Base-by-base conservation (phyloP, 2,113 vertebrate genomes). In the human (Homo sapiens) region DNA sequence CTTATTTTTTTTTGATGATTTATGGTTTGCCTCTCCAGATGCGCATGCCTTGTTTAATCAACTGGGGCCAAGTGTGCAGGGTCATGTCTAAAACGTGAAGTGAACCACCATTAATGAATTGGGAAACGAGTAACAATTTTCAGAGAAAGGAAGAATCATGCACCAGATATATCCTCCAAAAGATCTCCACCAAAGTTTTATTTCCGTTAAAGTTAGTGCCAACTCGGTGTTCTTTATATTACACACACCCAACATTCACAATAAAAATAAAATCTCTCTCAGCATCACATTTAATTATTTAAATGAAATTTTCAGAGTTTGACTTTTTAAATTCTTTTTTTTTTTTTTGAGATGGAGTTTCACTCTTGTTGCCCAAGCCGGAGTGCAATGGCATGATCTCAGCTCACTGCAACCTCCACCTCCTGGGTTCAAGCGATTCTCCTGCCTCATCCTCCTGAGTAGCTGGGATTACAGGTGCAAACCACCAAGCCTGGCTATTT, bases 231-330 rank as follows among this genome's bases (percentile, higher is more conserved):
- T 78, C 43, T 93, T 95, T 80, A 64, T 50, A 38, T 89, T 72
- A 89, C 5, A 86, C n/a, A 38, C 20, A 55, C 52, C 50, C 10
- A 27, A 40, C 70, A 35, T 79, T 97, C 55, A 64, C 9, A 80
- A 48, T 73, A 27, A 22, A 76, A 83, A 66, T 57, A 48, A 81
- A 38, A 52, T 22, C 0, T 72, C 32, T 85, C 38, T 80, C 52
- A 86, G 66, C 25, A 76, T 55, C 59, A 59, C n/a, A 80, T 52
- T 59, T 82, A 81, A 88, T 96, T 38, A 70, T 70, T 89, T 72
- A 92, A 48, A 96, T 92, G 48, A 88, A 84, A 92, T 84, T 84
- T 94, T 90, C 96, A 93, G 64, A 93, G 64, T 80, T 96, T 94
- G 30, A 73, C 83, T 83, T 96, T 68, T 72, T 83, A 88, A 72